phyloP scores from a whole-genome alignment of 2,888 invertebrate genomes.

The Xestoiulus laeticollis region DNA sequence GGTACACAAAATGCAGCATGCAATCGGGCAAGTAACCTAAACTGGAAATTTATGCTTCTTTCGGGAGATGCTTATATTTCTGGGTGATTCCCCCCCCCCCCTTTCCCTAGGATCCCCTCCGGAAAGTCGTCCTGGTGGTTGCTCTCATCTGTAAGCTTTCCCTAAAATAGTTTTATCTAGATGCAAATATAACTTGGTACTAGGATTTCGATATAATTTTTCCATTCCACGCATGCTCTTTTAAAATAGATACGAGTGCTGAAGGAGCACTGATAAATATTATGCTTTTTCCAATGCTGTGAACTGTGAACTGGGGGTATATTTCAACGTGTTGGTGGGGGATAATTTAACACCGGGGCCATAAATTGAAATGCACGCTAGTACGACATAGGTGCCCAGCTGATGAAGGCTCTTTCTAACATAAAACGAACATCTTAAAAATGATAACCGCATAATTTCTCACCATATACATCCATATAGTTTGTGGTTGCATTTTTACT shows the following conservation, averaged over 20 bases:
- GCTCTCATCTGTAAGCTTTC: constrained; percentile 17
- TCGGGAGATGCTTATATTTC: constrained; percentile 18
- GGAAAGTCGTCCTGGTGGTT: neutral
- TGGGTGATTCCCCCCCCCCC: neutral
- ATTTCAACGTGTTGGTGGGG: constrained; percentile 8
- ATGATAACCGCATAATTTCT: constrained; percentile 25
- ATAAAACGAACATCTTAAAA: neutral
- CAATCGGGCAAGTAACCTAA: constrained; percentile 4
- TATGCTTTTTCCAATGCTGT: neutral
- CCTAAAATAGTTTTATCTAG: neutral
- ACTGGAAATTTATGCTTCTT: neutral
- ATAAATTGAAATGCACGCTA: neutral
- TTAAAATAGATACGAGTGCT: neutral
- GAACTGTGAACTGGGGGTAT: constrained; percentile 6
- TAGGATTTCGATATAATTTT: constrained; percentile 11
- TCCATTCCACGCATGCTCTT: neutral
- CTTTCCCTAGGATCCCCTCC: neutral
- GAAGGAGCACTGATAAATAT: neutral
- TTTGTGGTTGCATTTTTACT: constrained; percentile 18
- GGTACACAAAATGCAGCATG: neutral
- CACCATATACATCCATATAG: neutral
- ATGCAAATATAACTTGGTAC: constrained; percentile 24
- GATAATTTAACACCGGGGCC: constrained; percentile 1
- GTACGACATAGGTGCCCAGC: neutral
- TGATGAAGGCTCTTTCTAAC: neutral